phyloP scores from a whole-genome alignment of 2,888 invertebrate genomes.

The Automeris io region DNA sequence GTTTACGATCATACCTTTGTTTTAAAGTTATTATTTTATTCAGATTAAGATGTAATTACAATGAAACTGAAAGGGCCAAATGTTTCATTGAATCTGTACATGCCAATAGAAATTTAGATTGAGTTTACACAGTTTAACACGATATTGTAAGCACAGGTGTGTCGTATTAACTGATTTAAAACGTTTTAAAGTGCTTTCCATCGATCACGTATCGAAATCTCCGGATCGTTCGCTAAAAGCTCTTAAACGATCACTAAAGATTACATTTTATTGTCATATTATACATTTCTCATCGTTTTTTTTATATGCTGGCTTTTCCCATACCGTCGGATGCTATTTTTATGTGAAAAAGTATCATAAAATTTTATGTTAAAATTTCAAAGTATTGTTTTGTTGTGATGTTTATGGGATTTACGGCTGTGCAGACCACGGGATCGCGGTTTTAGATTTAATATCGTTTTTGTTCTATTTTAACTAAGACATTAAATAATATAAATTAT shows the following conservation, averaged over 20 bases:
- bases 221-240: conserved; percentile 16
- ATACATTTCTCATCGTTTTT: background rate
- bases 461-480: background rate
- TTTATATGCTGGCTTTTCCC: conserved; percentile 1
- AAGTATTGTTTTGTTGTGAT: background rate
- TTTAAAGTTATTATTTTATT: too few species aligned
- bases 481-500: too few species aligned
- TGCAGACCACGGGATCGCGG: background rate
- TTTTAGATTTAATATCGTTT: background rate
- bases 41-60: too few species aligned
- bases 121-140: background rate
- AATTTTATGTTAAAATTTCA: background rate
- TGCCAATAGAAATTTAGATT: too few species aligned
- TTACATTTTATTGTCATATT: conserved; percentile 16
- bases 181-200: background rate
- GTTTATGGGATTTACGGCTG: background rate
- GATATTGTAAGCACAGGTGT: background rate
- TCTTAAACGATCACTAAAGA: conserved; percentile 12
- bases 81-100: background rate
- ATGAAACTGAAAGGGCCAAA: too few species aligned
- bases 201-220: conserved; percentile 5
- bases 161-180: background rate
- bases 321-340: background rate
- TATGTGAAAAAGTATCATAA: background rate
- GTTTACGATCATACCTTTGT: too few species aligned